Evolutionary conservation across 2,888 invertebrate species (phyloP).

Genomic region (Philereme vetulata): DNA sequence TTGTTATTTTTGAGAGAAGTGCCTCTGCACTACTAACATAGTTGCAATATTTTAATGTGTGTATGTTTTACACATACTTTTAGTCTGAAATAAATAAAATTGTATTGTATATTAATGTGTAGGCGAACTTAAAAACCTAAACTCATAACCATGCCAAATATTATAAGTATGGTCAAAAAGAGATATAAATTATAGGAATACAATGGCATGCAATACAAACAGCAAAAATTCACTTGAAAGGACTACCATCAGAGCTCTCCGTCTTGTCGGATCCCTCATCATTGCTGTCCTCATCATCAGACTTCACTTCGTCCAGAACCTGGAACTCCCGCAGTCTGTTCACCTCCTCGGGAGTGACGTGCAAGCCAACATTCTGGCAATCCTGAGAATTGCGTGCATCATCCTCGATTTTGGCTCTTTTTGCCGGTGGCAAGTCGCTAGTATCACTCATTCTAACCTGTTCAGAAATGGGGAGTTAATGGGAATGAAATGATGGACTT

Average conservation of each 20-base stretch:
- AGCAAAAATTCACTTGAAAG: slow-evolving; percentile 12
- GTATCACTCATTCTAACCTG: slow-evolving; percentile 48
- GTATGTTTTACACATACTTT: no score
- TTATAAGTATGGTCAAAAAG: no score
- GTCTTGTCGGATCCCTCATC: slow-evolving; percentile 68
- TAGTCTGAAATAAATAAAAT: no score
- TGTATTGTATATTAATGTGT: no score
- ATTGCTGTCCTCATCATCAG: slow-evolving; percentile 71
- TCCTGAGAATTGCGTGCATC: slow-evolving; percentile 33
- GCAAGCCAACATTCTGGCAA: slow-evolving; percentile 13
- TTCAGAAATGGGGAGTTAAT: slow-evolving; percentile 47
- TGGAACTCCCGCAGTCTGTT: slow-evolving; percentile 69
- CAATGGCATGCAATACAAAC: neutral
- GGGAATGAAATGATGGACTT: slow-evolving; percentile 23
- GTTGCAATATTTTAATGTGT: no score
- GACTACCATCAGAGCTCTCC: slow-evolving; percentile 55
- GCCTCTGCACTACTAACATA: no score
- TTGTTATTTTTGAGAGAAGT: no score
- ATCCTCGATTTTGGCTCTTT: slow-evolving; percentile 51
- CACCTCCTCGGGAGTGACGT: slow-evolving; percentile 61
- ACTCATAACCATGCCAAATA: no score
- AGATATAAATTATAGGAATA: no score
- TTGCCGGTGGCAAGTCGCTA: slow-evolving; percentile 48
- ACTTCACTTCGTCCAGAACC: slow-evolving; percentile 74
- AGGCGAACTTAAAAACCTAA: no score